A percentile compares a stretch with the other conserved stretches of the same genome.
These are phyloP conservation scores for Griposia aprilina DNA, from an alignment of 2,888 invertebrate genomes.

Conservation along the genomic window DNA sequence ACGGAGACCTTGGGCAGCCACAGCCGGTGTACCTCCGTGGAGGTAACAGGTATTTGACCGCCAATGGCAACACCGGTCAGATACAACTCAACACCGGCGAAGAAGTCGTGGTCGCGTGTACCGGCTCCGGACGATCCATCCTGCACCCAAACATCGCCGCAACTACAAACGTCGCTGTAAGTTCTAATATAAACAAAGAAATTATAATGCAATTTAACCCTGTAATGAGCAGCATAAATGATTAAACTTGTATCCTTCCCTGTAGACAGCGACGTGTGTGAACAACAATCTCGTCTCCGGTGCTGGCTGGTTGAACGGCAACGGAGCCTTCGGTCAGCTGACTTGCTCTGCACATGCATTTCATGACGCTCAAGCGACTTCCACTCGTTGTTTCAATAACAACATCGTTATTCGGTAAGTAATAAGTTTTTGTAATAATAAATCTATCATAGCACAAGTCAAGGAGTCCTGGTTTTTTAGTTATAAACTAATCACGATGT, in stretches of 20 bases:
- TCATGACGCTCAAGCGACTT: constrained; percentile 83
- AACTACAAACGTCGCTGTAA: constrained; percentile 53
- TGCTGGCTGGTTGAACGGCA: constrained; percentile 80
- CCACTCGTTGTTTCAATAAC: constrained; percentile 82
- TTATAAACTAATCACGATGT: not conserved
- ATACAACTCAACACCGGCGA: constrained; percentile 79
- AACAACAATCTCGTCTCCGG: constrained; percentile 78
- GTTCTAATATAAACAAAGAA: constrained; percentile 21
- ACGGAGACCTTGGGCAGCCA: constrained; percentile 89
- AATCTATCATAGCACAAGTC: too few relatives aligned
- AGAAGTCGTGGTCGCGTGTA: constrained; percentile 81
- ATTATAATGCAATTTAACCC: not conserved
- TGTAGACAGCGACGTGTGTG: constrained; percentile 82
- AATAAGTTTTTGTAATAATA: not conserved
- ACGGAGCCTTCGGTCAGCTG: constrained; percentile 81
- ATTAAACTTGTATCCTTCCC: not conserved
- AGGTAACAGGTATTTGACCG: constrained; percentile 76
- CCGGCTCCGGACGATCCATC: constrained; percentile 80
- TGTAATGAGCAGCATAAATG: not conserved
- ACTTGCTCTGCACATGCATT: constrained; percentile 82
- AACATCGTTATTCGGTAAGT: constrained; percentile 83
- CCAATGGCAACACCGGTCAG: constrained; percentile 79
- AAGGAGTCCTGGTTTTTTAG: not conserved
- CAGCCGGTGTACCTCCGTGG: constrained; percentile 91
- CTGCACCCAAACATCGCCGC: constrained; percentile 79